Evolutionary conservation across 2,113 vertebrate species (phyloP), one percentile per base, ranked within the genome.

Genomic region (Nycticorax nycticorax): DNA sequence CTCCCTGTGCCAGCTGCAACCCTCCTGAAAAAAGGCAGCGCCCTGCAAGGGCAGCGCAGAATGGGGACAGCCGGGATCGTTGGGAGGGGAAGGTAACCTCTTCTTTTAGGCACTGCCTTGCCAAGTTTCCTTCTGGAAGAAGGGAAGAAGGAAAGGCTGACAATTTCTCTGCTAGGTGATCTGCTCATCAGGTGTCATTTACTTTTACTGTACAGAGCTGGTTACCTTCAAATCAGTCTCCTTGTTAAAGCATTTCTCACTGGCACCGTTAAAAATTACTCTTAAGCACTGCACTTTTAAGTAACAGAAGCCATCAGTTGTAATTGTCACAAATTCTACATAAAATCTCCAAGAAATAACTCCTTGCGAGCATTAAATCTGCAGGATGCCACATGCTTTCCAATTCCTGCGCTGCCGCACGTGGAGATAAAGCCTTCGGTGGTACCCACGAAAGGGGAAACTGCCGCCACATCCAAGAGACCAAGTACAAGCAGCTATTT

Each of bases 1-100:
- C 84, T 57, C 57, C 2, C 5, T 16, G 80, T 50, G 80, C 84
- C 97, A 91, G 86, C 88, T 87, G 76, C 85, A 64, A 3, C 35
- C 45, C 57, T 76, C 50, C 68, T 1, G 9, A 19, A 60, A 64
- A 63, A 57, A 63, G 82, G 67, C 24, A 73, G n/a, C 0, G 30
- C 77, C 53, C 59, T 7, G 28, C 79, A n/a, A 41, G 87, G 89
- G 35, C 69, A 66, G 72, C 67, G 23, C 28, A 18, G 32, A 30
- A 17, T 0, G 0, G 66, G 67, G 81, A 69, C 28, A 33, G 52
- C 27, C 5, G 22, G 14, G 8, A 74, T 16, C 3, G 0, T 0
- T 4, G 43, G 2, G 26, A 79, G 27, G 26, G 28, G 23, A 63
- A 18, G 28, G 12, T 0, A 47, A 21, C 21, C 66, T n/a, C 72